Percentiles rank a stretch among this genome's conserved stretches.
Conservation (phyloP, 2,113 vertebrate genomes). For the Pygoscelis adeliae region DNA sequence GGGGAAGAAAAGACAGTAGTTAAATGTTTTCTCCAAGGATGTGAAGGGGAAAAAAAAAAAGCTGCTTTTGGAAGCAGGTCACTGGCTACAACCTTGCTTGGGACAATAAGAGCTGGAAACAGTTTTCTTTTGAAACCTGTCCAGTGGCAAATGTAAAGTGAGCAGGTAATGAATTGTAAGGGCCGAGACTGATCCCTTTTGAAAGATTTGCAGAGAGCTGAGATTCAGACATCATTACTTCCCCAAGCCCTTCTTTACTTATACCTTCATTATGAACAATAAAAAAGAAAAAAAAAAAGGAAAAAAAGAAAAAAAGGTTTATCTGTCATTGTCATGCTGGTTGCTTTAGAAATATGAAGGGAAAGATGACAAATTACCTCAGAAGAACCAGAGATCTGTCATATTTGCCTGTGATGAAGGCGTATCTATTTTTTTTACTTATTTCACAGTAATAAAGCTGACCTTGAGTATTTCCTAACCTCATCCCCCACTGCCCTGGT, state of each 20-base stretch:
- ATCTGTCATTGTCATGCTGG: not conserved
- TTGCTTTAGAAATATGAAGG: not conserved
- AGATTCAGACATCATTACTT: not conserved
- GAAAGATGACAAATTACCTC: not conserved
- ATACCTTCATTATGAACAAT: not conserved
- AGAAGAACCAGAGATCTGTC: not conserved
- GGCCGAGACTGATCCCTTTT: not conserved
- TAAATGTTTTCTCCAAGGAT: not conserved
- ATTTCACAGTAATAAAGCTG: not conserved
- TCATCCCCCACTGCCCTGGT: not conserved
- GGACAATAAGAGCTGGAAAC: not conserved
- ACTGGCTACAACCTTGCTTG: not conserved
- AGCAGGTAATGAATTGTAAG: not conserved
- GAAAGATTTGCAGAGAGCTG: not conserved
- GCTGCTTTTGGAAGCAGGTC: not conserved
- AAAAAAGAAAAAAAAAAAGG: no score
- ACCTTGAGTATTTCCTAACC: not conserved
- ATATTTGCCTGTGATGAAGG: not conserved
- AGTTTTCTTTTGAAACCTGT: not conserved
- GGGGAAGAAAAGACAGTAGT: not conserved
- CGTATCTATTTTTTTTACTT: accelerated
- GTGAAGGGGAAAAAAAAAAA: not conserved
- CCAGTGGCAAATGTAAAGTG: not conserved
- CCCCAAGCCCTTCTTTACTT: not conserved
- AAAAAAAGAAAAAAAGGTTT: not conserved